Conservation (phyloP, 2,113 vertebrate genomes). For the Tupaia tana region DNA sequence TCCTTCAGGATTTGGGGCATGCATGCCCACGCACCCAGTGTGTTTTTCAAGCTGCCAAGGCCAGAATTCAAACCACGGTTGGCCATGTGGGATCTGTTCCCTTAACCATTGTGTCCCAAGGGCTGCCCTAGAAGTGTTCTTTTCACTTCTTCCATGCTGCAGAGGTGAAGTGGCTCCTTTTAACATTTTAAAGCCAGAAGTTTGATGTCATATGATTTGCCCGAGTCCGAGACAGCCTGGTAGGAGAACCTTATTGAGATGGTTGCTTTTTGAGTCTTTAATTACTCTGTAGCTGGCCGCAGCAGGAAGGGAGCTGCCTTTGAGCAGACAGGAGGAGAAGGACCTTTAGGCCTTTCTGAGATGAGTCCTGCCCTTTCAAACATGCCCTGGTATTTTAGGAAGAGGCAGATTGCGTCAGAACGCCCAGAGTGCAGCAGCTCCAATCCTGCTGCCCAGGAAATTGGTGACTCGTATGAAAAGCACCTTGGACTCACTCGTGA, state of each 20-base stretch:
- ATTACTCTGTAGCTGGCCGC: neutral
- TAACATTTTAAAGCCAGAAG: neutral
- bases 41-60: no score
- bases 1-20: no score
- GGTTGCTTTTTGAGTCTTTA: neutral
- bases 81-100: no score
- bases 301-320: neutral
- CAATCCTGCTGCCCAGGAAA: neutral
- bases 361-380: neutral
- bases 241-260: neutral
- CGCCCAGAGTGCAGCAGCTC: neutral
- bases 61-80: no score
- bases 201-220: neutral
- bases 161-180: neutral
- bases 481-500: neutral
- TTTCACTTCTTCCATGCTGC: neutral
- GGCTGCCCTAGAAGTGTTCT: no score
- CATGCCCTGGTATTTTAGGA: neutral
- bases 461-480: neutral
- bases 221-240: neutral
- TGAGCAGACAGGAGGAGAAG: neutral
- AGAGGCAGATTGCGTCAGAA: neutral
- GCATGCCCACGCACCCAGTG: no score
- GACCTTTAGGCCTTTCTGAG: neutral
- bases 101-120: no score